Conservation (phyloP, 2,113 vertebrate genomes). For the Hylia prasina region DNA sequence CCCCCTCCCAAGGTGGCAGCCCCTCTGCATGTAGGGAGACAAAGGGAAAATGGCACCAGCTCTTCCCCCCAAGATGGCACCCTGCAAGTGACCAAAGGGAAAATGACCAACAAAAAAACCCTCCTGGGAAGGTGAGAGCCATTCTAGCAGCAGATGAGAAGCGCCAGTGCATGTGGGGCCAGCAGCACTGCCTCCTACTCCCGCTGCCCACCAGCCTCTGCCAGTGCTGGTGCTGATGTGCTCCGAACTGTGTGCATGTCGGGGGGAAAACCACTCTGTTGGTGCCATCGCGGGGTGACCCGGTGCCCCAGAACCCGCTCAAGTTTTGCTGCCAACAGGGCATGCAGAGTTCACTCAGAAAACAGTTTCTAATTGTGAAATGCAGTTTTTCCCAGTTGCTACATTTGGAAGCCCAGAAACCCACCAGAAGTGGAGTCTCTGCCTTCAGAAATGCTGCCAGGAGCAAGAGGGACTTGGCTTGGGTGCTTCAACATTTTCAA, state of each 20-base stretch:
- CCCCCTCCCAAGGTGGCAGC: too few relatives aligned
- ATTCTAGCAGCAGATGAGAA: neutral
- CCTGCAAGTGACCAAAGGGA: neutral
- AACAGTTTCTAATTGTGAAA: neutral
- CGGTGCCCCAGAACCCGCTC: too few relatives aligned
- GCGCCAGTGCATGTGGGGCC: neutral
- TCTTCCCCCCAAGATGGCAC: neutral
- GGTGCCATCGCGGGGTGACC: accelerated
- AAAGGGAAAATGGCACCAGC: too few relatives aligned
- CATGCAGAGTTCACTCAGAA: neutral
- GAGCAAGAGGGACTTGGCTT: too few relatives aligned
- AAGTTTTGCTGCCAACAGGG: neutral
- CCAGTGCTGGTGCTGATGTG: neutral
- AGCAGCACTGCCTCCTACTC: neutral
- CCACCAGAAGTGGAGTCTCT: neutral
- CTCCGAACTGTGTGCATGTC: accelerated
- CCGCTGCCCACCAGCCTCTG: neutral
- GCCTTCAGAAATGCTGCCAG: neutral
- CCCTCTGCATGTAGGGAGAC: neutral
- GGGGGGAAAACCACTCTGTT: neutral
- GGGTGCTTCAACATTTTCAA: neutral
- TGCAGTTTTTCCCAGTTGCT: neutral
- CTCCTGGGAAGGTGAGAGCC: neutral
- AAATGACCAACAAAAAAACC: accelerated
- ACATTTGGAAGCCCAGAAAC: neutral